Base-by-base conservation (phyloP, 1,140 invertebrate genomes). In the Adelges cooleyi region DNA sequence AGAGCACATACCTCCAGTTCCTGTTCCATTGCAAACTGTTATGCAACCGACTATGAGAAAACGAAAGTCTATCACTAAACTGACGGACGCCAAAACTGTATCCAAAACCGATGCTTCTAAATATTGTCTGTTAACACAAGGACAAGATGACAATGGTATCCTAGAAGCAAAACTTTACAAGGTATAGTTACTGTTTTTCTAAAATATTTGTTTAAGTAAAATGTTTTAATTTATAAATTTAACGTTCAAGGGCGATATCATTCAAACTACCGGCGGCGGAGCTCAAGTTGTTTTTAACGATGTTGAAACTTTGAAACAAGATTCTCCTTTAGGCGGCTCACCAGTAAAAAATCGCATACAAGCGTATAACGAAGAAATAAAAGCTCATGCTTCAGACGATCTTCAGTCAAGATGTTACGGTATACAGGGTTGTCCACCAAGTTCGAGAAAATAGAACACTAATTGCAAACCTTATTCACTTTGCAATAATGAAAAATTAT, bases 271-370 rank as follows among this genome's bases (percentile, higher is more conserved):
- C 66, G 88, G 87, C 15, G 95, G 95, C 9, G 95, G 95, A 1
- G 88, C 91, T 2, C 91, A 96, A 72, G 92, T 98, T 0, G 85
- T 97, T 23, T 96, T 98, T 71, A 90, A 91, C 69, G 95, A 97
- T 75, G 87, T 98, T 2, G 95, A 98, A 77, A 85, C 85, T 68
- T 74, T 98, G 5, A 87, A 86, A 70, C 92, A 96, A 73, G 80
- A 81, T 68, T 92, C 90, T 0, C 92, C 92, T 3, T 81, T 75
- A 1, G 25, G 25, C 5, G 22, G 25, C 8, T 69, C 71, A 10
- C 70, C 71, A 0, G 65, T 68, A 1, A 68, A 65, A 42, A 65
- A 46, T 10, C 59, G 67, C 29, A 65, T 68, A 2, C 56, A 62
- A 15, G 67, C 67, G 2, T 68, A 65, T n/a, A 68, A 68, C 27